Conservation (phyloP, 2,888 invertebrate species). For the Maniola hyperantus region DNA sequence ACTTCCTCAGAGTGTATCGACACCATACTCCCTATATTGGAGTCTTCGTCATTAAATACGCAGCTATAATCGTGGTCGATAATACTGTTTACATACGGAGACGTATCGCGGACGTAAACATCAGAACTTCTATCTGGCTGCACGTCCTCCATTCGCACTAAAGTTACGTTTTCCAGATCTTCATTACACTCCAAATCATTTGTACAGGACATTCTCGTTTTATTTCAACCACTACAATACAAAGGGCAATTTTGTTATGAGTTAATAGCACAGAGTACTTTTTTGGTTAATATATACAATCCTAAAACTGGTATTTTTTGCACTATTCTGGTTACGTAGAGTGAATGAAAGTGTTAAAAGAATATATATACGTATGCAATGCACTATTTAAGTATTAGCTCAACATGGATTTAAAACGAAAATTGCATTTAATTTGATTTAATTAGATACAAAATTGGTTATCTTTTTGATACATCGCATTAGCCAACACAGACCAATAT, state of each 20-base stretch:
- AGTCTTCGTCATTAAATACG: conserved; percentile 50
- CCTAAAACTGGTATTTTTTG: background rate
- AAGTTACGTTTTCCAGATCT: conserved; percentile 66
- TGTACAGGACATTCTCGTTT: conserved; percentile 56
- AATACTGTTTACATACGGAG: conserved; percentile 12
- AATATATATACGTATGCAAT: background rate
- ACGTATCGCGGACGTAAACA: conserved; percentile 34
- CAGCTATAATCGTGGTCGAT: conserved; percentile 29
- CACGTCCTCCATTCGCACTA: conserved; percentile 72
- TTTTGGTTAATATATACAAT: too few species aligned
- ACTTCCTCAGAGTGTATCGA: conserved; percentile 62
- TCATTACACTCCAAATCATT: conserved; percentile 59
- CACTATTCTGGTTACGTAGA: background rate
- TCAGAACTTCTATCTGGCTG: conserved; percentile 60
- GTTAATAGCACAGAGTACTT: background rate
- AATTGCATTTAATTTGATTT: background rate
- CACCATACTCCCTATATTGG: conserved; percentile 69
- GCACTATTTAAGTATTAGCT: background rate
- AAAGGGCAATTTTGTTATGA: background rate
- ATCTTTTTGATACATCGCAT: too few species aligned
- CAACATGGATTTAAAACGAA: background rate
- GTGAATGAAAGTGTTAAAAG: background rate
- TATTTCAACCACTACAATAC: background rate
- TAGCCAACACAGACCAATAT: too few species aligned
- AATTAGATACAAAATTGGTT: too few species aligned